Conservation (phyloP, 2,888 invertebrate genomes). For the Pasiphila rectangulata region DNA sequence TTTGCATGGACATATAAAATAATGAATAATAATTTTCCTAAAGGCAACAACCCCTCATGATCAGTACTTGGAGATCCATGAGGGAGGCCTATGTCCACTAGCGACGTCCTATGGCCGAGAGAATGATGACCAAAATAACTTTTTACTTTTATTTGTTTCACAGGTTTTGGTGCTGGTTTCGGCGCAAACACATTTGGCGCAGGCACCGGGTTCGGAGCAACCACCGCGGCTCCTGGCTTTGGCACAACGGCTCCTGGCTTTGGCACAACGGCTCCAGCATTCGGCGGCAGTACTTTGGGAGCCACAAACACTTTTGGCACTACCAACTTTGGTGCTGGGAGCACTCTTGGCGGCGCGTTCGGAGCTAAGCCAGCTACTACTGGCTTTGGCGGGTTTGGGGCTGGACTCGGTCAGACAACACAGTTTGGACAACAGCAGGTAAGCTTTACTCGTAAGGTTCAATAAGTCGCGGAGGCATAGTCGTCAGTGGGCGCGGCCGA, state of each 20-base stretch:
- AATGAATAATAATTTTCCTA: too few relatives aligned
- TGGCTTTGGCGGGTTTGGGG: slow-evolving; percentile 73
- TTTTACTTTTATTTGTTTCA: not conserved
- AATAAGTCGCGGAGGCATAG: too few relatives aligned
- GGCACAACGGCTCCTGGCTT: slow-evolving; percentile 43
- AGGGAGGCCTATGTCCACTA: too few relatives aligned
- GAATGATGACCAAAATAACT: too few relatives aligned
- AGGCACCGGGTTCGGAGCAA: slow-evolving; percentile 43
- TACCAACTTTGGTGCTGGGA: slow-evolving; percentile 54
- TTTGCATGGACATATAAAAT: too few relatives aligned
- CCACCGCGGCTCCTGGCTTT: slow-evolving; percentile 39
- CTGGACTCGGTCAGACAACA: slow-evolving; percentile 63
- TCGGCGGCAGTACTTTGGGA: slow-evolving; percentile 53
- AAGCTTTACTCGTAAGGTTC: too few relatives aligned
- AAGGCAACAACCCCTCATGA: too few relatives aligned
- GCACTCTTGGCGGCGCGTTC: slow-evolving; percentile 69
- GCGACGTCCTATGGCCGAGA: too few relatives aligned
- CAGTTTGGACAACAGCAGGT: slow-evolving; percentile 72
- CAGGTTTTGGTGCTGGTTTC: slow-evolving; percentile 56
- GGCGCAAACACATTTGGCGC: slow-evolving; percentile 29
- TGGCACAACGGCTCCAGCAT: slow-evolving; percentile 51
- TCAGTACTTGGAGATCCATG: too few relatives aligned
- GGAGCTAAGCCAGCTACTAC: slow-evolving; percentile 64
- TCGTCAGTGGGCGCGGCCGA: too few relatives aligned
- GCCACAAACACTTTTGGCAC: slow-evolving; percentile 55